Evolutionary conservation across 2,797 vertebrate genomes (phyloP).

Genomic region (Sternotherus odoratus): DNA sequence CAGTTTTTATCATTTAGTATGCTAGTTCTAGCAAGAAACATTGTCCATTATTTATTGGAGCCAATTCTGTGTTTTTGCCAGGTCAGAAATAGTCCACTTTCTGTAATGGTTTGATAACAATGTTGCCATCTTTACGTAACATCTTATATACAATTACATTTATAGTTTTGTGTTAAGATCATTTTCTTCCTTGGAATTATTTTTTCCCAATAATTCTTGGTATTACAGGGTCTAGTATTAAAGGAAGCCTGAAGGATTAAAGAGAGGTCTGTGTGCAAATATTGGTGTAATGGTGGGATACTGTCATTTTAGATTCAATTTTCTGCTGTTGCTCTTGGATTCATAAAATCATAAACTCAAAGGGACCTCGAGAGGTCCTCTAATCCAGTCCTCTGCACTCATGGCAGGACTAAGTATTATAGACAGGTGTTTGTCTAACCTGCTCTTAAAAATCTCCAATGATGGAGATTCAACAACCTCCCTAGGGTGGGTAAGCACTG

Average conservation of each 20-base stretch:
- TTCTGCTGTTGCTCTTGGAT: background rate
- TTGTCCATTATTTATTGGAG: background rate
- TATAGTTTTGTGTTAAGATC: background rate
- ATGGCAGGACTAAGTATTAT: too few species aligned
- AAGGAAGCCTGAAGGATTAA: background rate
- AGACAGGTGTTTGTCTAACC: too few species aligned
- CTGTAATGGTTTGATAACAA: background rate
- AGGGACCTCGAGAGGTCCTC: too few species aligned
- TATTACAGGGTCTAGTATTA: background rate
- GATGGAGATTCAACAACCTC: too few species aligned
- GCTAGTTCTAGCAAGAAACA: background rate
- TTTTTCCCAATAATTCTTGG: background rate
- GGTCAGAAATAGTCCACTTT: fast-evolving
- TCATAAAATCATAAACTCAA: background rate
- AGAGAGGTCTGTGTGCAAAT: background rate
- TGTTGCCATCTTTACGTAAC: background rate
- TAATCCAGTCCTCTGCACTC: too few species aligned
- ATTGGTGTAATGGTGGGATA: background rate
- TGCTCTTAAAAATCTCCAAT: too few species aligned
- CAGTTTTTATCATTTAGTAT: background rate
- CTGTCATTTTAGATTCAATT: background rate
- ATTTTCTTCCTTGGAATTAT: background rate
- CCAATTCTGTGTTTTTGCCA: background rate
- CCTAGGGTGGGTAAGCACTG: too few species aligned
- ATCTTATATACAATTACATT: background rate